Conservation (phyloP, 2,113 vertebrate species). For the Pantherophis guttatus region DNA sequence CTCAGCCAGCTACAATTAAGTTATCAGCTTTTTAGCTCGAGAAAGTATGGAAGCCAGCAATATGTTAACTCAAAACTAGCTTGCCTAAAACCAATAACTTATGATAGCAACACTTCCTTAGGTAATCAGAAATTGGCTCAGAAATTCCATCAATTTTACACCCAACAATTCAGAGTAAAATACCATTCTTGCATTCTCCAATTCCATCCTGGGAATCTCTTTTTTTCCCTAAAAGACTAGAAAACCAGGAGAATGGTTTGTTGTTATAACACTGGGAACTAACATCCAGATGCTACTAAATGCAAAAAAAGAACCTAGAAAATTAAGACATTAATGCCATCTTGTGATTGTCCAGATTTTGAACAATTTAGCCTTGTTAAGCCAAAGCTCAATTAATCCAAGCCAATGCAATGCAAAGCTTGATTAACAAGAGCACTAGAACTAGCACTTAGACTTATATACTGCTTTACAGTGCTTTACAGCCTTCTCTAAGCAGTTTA, state of each 20-base stretch:
- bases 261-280: neutral
- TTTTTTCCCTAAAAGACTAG: neutral
- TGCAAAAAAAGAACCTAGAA: neutral
- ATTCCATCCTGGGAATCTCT: neutral
- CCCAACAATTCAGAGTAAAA: neutral
- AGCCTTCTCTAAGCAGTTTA: no score
- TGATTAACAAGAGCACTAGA: no score
- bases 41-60: neutral
- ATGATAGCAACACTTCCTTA: slow-evolving; percentile 13
- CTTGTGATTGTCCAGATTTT: neutral
- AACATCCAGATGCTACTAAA: neutral
- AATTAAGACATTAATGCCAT: neutral
- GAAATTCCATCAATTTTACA: slow-evolving; percentile 13
- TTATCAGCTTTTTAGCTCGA: neutral
- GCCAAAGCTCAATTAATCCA: neutral
- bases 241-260: neutral
- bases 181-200: no score
- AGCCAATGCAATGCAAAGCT: neutral
- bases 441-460: no score
- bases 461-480: no score
- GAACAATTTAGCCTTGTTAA: neutral
- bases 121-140: neutral
- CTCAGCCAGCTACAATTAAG: neutral
- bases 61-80: neutral
- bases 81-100: slow-evolving; percentile 35